A percentile compares a stretch with the other conserved stretches of the same genome.
phyloP scores from a whole-genome alignment of 1,140 invertebrate species.

The Elysia chlorotica region DNA sequence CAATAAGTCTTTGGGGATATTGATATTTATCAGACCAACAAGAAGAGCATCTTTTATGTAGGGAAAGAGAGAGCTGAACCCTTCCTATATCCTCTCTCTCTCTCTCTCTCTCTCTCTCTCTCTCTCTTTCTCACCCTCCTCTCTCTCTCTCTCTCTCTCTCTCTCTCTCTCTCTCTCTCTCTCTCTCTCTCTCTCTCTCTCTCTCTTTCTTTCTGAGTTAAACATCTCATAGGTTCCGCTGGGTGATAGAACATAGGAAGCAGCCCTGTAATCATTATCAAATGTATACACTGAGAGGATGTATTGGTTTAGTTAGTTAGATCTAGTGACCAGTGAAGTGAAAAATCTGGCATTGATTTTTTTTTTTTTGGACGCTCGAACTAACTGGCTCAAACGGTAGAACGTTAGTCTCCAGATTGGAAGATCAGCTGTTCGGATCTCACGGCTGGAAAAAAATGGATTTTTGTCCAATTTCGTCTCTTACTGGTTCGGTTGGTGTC shows the following conservation, averaged over 20 bases:
- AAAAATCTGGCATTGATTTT: neutral
- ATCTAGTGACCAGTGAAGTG: neutral
- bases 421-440: no score
- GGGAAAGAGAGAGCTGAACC: no score
- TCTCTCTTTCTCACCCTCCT: conserved; percentile 7
- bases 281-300: neutral
- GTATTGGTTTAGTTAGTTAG: neutral
- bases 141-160: neutral
- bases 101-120: conserved; percentile 11
- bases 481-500: no score
- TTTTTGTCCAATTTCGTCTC: no score
- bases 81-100: conserved; percentile 1
- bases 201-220: neutral
- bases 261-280: neutral
- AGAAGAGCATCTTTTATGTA: neutral
- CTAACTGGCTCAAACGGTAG: no score
- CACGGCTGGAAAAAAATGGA: no score
- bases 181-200: no score
- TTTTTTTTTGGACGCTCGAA: neutral
- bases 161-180: neutral
- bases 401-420: no score
- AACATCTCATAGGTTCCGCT: neutral
- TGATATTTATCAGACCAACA: neutral
- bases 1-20: neutral
- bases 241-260: neutral